Evolutionary conservation across 2,797 vertebrate genomes (phyloP).

Genomic region (Eidolon dupreanum): DNA sequence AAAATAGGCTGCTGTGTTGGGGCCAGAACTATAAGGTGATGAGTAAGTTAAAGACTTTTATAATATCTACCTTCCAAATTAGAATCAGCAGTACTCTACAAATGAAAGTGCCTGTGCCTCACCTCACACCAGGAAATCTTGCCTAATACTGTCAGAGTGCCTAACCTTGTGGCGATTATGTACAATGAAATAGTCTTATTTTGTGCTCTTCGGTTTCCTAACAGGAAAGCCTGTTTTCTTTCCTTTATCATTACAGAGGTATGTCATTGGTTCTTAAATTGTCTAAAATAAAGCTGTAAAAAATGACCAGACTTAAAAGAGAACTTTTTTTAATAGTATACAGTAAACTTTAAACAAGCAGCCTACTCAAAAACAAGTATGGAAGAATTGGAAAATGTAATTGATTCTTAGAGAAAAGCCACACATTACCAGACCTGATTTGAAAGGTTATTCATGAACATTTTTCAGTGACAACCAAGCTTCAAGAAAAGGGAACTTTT

Average conservation of each 20-base stretch:
- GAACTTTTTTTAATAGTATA: constrained; percentile 84
- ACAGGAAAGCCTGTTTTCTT: constrained; percentile 77
- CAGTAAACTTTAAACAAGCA: constrained; percentile 80
- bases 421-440: neutral
- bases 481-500: constrained; percentile 44
- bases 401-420: constrained; percentile 66
- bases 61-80: constrained; percentile 75
- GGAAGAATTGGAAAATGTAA: constrained; percentile 73
- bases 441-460: constrained; percentile 30
- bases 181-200: constrained; percentile 72
- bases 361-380: constrained; percentile 79
- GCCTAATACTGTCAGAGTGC: constrained; percentile 81
- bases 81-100: constrained; percentile 76
- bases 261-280: constrained; percentile 78
- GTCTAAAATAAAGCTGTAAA: constrained; percentile 86
- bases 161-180: constrained; percentile 78
- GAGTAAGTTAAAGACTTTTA: constrained; percentile 59
- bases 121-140: constrained; percentile 74
- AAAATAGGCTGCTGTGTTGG: constrained; percentile 65
- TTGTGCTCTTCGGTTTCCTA: constrained; percentile 71
- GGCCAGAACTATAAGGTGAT: constrained; percentile 56
- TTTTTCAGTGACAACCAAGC: constrained; percentile 41
- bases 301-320: constrained; percentile 84
- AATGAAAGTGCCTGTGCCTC: constrained; percentile 86
- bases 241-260: constrained; percentile 71